Evolutionary conservation across 2,888 invertebrate genomes (phyloP).

Genomic region (Antitype chi): DNA sequence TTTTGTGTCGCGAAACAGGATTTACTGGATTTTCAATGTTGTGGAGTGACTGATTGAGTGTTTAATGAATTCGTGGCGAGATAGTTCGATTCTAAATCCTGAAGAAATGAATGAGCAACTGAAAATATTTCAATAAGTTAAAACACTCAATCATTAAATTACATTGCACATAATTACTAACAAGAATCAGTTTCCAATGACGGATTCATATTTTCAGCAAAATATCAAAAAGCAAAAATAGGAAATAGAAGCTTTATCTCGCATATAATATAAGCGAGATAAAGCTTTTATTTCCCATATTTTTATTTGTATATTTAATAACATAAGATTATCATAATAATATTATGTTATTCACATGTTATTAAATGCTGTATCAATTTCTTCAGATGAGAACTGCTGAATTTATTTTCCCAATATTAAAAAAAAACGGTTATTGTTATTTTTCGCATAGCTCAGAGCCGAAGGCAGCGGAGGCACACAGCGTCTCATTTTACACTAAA

Average conservation of each 20-base stretch:
- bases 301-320: too few species aligned
- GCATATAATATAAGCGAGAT: too few species aligned
- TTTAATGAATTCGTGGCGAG: slow-evolving; percentile 7
- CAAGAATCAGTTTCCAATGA: slow-evolving; percentile 3
- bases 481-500: slow-evolving; percentile 78
- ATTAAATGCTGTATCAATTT: slow-evolving; percentile 18
- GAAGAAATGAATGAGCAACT: neutral
- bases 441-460: slow-evolving; percentile 64
- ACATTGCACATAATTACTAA: neutral
- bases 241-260: neutral
- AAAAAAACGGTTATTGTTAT: slow-evolving; percentile 56
- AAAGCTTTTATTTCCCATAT: too few species aligned
- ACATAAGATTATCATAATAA: too few species aligned
- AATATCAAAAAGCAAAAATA: neutral
- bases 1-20: slow-evolving; percentile 61
- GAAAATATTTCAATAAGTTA: neutral
- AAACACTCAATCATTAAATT: neutral
- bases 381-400: slow-evolving; percentile 27
- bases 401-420: slow-evolving; percentile 35
- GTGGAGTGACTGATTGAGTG: slow-evolving; percentile 35
- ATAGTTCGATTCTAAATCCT: neutral
- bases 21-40: slow-evolving; percentile 59
- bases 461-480: slow-evolving; percentile 70
- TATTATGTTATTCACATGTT: too few species aligned
- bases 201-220: neutral